Evolutionary conservation across 2,113 vertebrate genomes (phyloP).

Genomic region (Centropus unirufus): DNA sequence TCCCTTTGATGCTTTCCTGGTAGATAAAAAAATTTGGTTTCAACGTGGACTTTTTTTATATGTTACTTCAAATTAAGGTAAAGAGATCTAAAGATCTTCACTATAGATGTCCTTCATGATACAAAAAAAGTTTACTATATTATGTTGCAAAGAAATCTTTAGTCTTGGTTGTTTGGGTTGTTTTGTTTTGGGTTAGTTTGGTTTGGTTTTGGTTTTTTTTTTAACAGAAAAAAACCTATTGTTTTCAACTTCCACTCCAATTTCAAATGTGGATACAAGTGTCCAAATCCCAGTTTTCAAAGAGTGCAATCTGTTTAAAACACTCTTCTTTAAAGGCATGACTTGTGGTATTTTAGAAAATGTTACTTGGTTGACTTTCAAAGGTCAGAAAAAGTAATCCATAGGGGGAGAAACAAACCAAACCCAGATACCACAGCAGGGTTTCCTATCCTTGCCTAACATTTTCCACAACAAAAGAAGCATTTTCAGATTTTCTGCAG

Average conservation of each 20-base stretch:
- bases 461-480: slow-evolving; percentile 4
- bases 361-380: slow-evolving; percentile 19
- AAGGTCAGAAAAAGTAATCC: slow-evolving; percentile 46
- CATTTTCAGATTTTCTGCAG: background rate
- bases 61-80: background rate
- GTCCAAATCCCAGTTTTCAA: background rate
- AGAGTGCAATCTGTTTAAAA: background rate
- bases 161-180: background rate
- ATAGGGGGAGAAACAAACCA: background rate
- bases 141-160: background rate
- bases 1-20: background rate
- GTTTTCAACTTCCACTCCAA: background rate
- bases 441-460: slow-evolving; percentile 12
- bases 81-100: background rate
- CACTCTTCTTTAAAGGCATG: slow-evolving; percentile 2
- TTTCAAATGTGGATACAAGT: background rate
- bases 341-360: slow-evolving; percentile 51
- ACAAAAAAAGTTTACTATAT: background rate
- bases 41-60: background rate
- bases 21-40: background rate
- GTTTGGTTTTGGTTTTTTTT: background rate
- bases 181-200: background rate
- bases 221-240: background rate
- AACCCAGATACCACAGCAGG: slow-evolving; percentile 39
- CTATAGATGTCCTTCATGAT: background rate